Percentiles rank a stretch among this genome's conserved stretches.
These are phyloP conservation scores for Brachionus plicatilis DNA, from an alignment of 1,140 invertebrate species.

Conservation along the genomic window DNA sequence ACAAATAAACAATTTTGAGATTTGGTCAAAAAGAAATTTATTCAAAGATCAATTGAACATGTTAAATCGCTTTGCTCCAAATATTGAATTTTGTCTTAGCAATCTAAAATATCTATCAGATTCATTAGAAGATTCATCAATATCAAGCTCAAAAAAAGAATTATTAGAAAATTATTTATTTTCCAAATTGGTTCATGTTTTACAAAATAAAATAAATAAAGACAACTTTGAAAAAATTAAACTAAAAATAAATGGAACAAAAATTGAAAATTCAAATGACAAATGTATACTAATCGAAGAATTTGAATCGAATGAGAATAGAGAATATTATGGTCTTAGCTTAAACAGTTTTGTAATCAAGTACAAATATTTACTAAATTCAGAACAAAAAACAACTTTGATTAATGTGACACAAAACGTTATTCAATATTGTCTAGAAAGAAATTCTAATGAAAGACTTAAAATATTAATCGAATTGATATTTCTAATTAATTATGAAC, in stretches of 20 bases:
- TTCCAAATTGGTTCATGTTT: neutral
- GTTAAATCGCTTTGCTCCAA: neutral
- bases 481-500: neutral
- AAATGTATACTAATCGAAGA: neutral
- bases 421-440: neutral
- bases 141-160: neutral
- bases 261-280: neutral
- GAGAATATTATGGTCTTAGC: neutral
- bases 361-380: neutral
- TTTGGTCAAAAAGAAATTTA: neutral
- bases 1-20: neutral
- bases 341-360: neutral
- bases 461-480: neutral
- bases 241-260: neutral
- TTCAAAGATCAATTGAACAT: neutral
- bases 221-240: neutral
- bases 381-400: neutral
- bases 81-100: neutral
- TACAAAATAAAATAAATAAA: neutral
- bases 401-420: neutral
- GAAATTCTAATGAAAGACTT: neutral
- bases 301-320: neutral
- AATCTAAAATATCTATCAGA: neutral
- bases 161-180: neutral
- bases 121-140: neutral